phyloP scores from a whole-genome alignment of 2,113 vertebrate species.

The Brachyhypopomus occidentalis region DNA sequence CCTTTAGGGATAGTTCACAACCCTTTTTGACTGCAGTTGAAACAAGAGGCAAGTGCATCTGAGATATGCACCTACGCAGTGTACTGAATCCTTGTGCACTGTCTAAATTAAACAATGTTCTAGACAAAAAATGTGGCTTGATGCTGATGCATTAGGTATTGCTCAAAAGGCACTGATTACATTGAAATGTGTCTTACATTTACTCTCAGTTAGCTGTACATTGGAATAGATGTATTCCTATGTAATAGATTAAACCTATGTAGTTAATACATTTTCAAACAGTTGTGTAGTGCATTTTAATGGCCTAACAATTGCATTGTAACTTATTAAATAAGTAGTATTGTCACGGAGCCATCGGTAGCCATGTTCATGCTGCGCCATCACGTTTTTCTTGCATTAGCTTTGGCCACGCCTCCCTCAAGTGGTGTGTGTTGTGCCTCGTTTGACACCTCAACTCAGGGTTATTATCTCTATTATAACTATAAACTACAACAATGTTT shows the following conservation, averaged over 20 bases:
- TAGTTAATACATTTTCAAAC: not conserved
- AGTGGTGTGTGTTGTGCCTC: too few species aligned
- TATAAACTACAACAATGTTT: not conserved
- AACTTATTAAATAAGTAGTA: not conserved
- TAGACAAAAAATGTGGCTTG: too few species aligned
- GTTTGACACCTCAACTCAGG: too few species aligned
- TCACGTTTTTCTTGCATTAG: too few species aligned
- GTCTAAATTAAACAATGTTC: too few species aligned
- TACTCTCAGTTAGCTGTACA: not conserved
- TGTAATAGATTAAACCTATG: too few species aligned
- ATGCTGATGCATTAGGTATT: not conserved
- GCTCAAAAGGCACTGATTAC: not conserved
- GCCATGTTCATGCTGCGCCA: too few species aligned
- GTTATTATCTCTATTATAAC: not conserved
- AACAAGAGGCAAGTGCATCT: not conserved
- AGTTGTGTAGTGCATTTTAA: not conserved
- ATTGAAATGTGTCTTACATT: not conserved
- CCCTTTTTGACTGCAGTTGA: not conserved
- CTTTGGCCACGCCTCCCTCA: too few species aligned
- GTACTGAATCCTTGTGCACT: not conserved
- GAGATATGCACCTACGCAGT: not conserved
- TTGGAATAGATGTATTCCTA: not conserved
- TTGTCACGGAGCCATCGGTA: too few species aligned
- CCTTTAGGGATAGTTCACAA: not conserved
- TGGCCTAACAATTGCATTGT: not conserved